These are phyloP conservation scores for Rhagophthalmus giganteus DNA, from an alignment of 2,888 invertebrate species.

Conservation along the genomic window DNA sequence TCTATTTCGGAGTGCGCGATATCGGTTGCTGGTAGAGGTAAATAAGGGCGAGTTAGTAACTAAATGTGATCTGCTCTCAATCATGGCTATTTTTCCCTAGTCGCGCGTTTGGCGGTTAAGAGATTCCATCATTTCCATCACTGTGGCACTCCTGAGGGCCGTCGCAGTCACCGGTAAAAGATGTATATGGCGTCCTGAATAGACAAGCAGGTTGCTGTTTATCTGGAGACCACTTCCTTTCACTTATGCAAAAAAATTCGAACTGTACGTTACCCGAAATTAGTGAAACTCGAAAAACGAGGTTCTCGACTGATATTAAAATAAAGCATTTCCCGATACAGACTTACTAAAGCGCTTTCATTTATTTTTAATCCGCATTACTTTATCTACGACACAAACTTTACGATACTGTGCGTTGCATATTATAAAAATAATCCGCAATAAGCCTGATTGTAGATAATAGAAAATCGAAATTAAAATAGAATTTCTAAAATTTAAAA, in stretches of 20 bases:
- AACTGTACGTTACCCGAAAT: constrained; percentile 11
- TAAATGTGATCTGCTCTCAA: constrained; percentile 48
- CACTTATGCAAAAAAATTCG: constrained; percentile 29
- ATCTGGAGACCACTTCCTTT: constrained; percentile 34
- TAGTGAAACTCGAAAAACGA: background rate
- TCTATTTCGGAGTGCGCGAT: constrained; percentile 15
- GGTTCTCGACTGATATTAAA: background rate
- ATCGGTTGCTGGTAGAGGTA: constrained; percentile 20
- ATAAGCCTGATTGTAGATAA: too few relatives aligned
- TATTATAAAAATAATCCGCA: background rate
- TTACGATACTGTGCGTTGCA: too few relatives aligned
- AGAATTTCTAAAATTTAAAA: too few relatives aligned
- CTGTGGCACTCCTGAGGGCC: constrained; percentile 56
- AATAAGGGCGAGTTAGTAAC: constrained; percentile 32
- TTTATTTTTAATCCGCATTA: too few relatives aligned
- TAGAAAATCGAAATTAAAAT: too few relatives aligned
- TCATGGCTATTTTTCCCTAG: constrained; percentile 58
- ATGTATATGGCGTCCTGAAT: constrained; percentile 51
- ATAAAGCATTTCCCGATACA: too few relatives aligned
- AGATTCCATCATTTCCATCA: constrained; percentile 59
- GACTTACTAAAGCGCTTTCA: too few relatives aligned
- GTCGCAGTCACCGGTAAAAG: constrained; percentile 54
- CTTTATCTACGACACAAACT: too few relatives aligned
- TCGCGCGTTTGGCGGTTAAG: constrained; percentile 57
- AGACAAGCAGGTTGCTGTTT: constrained; percentile 41